Evolutionary conservation across 2,113 vertebrate genomes (phyloP).

Genomic region (Cynoglossus semilaevis): DNA sequence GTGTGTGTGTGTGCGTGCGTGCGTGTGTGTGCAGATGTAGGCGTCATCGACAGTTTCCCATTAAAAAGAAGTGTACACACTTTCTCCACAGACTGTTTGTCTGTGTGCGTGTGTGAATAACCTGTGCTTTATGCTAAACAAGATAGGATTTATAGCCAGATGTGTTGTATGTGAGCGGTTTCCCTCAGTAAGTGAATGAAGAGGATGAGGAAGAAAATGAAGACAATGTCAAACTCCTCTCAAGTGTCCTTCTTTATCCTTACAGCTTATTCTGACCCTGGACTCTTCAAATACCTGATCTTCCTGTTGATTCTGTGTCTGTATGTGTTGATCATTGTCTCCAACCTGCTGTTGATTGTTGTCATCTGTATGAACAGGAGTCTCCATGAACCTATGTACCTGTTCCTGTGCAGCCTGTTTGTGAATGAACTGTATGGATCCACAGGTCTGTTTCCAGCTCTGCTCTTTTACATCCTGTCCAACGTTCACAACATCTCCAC

Average conservation of each 20-base stretch:
- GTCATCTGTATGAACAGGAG: slow-evolving; percentile 31
- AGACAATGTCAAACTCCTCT: background rate
- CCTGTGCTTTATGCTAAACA: no score
- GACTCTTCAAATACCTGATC: background rate
- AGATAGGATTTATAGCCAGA: no score
- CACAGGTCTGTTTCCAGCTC: slow-evolving; percentile 29
- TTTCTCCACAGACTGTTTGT: background rate
- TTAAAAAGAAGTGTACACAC: background rate
- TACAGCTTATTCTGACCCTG: background rate
- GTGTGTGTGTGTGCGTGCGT: background rate
- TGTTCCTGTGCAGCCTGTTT: slow-evolving; percentile 55
- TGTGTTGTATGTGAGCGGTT: background rate
- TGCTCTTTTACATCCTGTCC: background rate
- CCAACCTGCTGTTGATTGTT: background rate
- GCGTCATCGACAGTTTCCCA: background rate
- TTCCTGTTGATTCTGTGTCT: background rate
- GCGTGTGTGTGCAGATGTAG: background rate
- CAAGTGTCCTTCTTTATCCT: background rate
- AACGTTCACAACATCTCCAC: background rate
- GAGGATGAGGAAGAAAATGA: background rate
- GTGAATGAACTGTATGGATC: slow-evolving; percentile 55
- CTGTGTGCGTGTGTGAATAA: no score
- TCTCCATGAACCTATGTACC: slow-evolving; percentile 55
- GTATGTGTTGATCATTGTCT: background rate
- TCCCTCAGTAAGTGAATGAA: background rate